Base-by-base conservation (phyloP, 2,113 vertebrate species). In the Oreochromis aureus region DNA sequence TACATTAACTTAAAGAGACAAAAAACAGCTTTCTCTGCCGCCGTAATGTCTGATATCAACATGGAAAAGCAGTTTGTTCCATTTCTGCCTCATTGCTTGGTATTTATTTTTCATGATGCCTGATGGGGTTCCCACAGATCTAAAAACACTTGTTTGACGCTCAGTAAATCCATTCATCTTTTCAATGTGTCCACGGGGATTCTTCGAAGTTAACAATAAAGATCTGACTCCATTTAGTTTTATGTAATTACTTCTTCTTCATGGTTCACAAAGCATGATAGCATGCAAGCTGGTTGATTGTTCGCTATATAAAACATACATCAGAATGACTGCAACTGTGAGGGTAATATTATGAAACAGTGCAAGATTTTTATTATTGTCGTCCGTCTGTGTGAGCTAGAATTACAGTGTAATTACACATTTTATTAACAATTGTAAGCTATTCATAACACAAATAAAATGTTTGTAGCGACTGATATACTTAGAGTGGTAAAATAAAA, bases 191-290 rank as follows among this genome's bases (percentile, higher is more conserved):
- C 90, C 82, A 34, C 54, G 1, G 82, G 89, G 83, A 86, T 18
- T 86, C 84, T 88, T 80, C 46, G 11, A 56, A 78, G 80, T 89
- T 66, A 86, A 89, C 86, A 92, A 81, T 81, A 24, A 90, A 82
- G 61, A 92, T 86, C 53, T 83, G 87, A 90, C 80, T 89, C 71
- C 16, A 24, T 89, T 91, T 80, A 41, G 16, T 63, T 55, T 58
- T 41, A 63, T 81, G 78, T 84, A 89, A 93, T 92, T 87, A 87
- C 54, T 81, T 58, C 66, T 84, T 89, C 79, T 87, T 86, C 55
- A 83, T 69, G 86, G 86, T 86, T 87, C 86, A 89, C 86, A 76
- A 87, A 89, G 81, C 88, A 76, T 71, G 58, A 69, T 63, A 16
- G 76, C 76, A 39, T 39, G 59, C 51, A 41, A 22, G 46, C 61